Base-by-base conservation (phyloP, 2,797 vertebrate species). In the Sylvilagus floridanus region DNA sequence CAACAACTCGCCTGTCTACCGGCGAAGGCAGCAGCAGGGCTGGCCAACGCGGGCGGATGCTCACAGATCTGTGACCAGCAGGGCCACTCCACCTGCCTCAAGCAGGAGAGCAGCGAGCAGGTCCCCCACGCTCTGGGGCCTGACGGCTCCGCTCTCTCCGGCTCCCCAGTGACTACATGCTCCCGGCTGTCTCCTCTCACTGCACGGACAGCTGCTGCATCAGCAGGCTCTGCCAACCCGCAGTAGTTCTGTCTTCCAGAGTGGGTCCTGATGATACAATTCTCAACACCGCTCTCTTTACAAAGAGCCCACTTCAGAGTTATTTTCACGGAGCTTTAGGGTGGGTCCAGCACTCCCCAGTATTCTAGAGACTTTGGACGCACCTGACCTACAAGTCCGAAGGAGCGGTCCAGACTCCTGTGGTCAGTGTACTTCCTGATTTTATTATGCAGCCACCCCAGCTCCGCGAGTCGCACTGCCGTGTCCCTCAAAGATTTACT, bases 401-500 rank as follows among this genome's bases (percentile, higher is more conserved):
- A 99, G 0, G 99, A 99, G 66, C 99, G 99, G 98, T 99, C 99
- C 16, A 99, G 98, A 95, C 99, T 99, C 92, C 99, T 98, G 96
- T 99, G 99, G 93, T 99, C 99, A 0, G 99, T 99, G 78, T 99
- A 99, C 97, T 99, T 99, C 88, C 99, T 98, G 97, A 99, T 99
- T 98, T 99, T 99, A 97, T 99, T 99, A 98, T 99, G 99, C 62
- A 99, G 98, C 99, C 99, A 99, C 14, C 99, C 99, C 63, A 99
- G 97, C 96, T 99, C 99, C 0, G 99, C 98, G 91, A 99, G 98
- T 68, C 99, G 98, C 77, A 99, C 98, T 97, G 99, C 98, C 32
- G 98, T 99, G 97, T 99, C 99, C 97, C 99, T 98, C 82, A 99
- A 98, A 84, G 99, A 99, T 97, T 99, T 99, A 73, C 98, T 99